Conservation (phyloP, 92 coral and sea anemone species). For the Bergia puertoricense region DNA sequence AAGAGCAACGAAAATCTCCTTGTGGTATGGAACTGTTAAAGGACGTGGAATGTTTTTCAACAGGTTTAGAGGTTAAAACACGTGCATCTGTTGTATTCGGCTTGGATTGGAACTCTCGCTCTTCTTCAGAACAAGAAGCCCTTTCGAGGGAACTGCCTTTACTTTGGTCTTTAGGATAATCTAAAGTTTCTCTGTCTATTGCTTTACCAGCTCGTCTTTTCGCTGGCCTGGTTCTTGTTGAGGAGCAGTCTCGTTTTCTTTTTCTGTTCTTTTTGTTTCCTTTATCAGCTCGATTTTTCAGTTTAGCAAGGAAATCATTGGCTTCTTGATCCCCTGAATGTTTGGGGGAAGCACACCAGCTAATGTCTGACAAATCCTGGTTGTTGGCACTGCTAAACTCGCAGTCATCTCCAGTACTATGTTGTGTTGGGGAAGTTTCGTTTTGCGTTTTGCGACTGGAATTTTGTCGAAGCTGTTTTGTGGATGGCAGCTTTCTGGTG, state of each 20-base stretch:
- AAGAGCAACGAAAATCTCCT: not conserved
- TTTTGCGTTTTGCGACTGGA: not conserved
- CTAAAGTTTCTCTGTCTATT: not conserved
- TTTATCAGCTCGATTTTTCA: constrained; percentile 42
- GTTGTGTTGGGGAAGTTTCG: not conserved
- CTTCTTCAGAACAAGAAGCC: constrained; percentile 3
- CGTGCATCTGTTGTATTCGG: not conserved
- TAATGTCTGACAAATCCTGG: not conserved
- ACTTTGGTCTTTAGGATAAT: not conserved
- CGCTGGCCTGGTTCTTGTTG: not conserved
- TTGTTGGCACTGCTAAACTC: not conserved
- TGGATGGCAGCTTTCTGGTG: not conserved
- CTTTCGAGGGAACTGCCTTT: not conserved
- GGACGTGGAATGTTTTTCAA: not conserved
- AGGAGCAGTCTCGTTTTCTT: constrained; percentile 13
- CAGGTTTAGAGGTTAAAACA: not conserved
- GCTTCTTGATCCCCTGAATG: constrained; percentile 44
- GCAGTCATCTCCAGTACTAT: not conserved
- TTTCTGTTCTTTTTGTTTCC: constrained; percentile 35
- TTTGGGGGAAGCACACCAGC: constrained; percentile 4
- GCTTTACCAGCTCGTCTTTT: constrained; percentile 4
- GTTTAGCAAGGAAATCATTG: constrained; percentile 51
- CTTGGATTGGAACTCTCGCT: not conserved
- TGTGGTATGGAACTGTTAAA: not conserved
- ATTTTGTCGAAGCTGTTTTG: constrained; percentile 29